phyloP scores from a whole-genome alignment of 2,888 invertebrate species.

The Hanleya hanleyi region DNA sequence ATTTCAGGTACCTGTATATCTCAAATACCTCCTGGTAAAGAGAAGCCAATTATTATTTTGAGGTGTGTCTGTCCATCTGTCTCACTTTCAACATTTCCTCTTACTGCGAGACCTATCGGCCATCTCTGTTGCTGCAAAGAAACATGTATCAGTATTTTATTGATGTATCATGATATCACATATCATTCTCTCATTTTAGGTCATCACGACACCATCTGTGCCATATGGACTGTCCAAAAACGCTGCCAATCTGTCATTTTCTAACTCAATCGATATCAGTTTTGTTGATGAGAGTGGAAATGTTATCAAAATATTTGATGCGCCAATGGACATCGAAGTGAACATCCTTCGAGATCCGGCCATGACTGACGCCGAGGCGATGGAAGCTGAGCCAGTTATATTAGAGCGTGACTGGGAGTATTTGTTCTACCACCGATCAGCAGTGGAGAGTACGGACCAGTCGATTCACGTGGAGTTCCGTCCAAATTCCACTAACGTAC shows the following conservation, averaged over 20 bases:
- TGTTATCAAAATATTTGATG: constrained; percentile 22
- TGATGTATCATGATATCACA: too few species aligned
- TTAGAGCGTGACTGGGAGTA: constrained; percentile 7
- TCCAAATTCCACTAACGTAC: constrained; percentile 28
- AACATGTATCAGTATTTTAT: too few species aligned
- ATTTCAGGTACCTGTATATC: too few species aligned
- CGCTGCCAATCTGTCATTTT: constrained; percentile 20
- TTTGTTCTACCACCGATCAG: constrained; percentile 33
- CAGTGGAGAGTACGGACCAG: constrained; percentile 8
- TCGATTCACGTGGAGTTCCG: constrained; percentile 37
- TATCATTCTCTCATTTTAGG: constrained; percentile 30
- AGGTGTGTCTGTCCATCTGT: too few species aligned
- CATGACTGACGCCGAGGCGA: constrained; percentile 16
- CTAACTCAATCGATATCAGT: constrained; percentile 28
- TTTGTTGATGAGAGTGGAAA: constrained; percentile 29
- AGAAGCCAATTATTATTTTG: too few species aligned
- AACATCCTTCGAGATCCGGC: constrained; percentile 45
- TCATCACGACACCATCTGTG: constrained; percentile 34
- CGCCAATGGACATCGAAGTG: constrained; percentile 44
- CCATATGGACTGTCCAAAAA: constrained; percentile 23
- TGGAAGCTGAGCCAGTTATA: constrained; percentile 30
- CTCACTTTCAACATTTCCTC: too few species aligned
- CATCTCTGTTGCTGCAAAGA: too few species aligned
- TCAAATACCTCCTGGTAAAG: too few species aligned
- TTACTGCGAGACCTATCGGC: too few species aligned